Evolutionary conservation across 2,888 invertebrate species (phyloP).

Genomic region (Achlya flavicornis): DNA sequence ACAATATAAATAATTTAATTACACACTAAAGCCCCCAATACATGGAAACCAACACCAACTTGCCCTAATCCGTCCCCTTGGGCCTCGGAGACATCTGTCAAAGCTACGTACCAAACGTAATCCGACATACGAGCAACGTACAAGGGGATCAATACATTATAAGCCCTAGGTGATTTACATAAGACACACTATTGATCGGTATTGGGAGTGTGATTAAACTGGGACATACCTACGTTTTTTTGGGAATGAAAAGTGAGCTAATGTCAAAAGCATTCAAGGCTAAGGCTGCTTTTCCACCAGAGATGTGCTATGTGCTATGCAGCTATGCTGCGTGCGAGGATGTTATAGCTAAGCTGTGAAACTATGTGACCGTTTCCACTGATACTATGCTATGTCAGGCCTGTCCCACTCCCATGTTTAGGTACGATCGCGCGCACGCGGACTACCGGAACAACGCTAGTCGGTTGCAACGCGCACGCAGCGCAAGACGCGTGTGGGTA

Average conservation of each 20-base stretch:
- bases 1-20: slow-evolving; percentile 4
- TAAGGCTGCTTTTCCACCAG: too few species aligned
- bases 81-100: slow-evolving; percentile 18
- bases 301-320: too few species aligned
- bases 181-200: slow-evolving; percentile 7
- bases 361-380: too few species aligned
- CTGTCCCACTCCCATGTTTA: too few species aligned
- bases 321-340: too few species aligned
- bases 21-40: neutral
- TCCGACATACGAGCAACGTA: slow-evolving; percentile 14
- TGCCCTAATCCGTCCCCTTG: slow-evolving; percentile 1
- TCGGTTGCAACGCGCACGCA: too few species aligned
- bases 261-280: neutral
- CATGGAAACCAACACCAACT: neutral
- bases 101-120: slow-evolving; percentile 15
- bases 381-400: too few species aligned
- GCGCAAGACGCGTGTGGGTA: too few species aligned
- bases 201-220: slow-evolving; percentile 7
- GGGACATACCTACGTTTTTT: neutral
- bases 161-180: slow-evolving; percentile 10
- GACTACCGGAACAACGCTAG: too few species aligned
- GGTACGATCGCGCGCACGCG: too few species aligned
- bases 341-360: too few species aligned
- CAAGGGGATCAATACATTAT: slow-evolving; percentile 9
- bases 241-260: neutral